A percentile compares a stretch with the other conserved stretches of the same genome.
Evolutionary conservation across 2,797 vertebrate genomes (phyloP).

Genomic region (Fistularia commersonii): DNA sequence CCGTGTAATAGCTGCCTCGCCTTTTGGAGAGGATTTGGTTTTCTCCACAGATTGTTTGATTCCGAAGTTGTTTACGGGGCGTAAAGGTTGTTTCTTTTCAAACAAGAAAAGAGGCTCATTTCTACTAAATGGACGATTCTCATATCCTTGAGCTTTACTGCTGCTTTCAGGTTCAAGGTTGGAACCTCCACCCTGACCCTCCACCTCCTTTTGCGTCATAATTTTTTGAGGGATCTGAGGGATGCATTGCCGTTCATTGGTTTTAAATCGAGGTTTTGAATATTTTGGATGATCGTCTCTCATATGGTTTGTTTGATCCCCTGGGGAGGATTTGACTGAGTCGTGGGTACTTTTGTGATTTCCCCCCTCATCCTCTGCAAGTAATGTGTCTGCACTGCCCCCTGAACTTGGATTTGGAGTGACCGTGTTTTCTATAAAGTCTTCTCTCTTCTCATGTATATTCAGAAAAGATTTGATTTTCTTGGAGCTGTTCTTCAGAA

Average conservation of each 20-base stretch:
- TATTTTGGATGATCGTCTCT: constrained; percentile 65
- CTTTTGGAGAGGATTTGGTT: constrained; percentile 64
- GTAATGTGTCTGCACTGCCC: constrained; percentile 84
- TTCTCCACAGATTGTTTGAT: constrained; percentile 68
- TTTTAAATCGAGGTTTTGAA: constrained; percentile 83
- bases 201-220: constrained; percentile 27
- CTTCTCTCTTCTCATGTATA: constrained; percentile 84
- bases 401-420: constrained; percentile 75
- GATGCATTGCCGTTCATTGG: constrained; percentile 78
- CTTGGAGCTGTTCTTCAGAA: constrained; percentile 83
- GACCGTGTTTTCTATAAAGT: constrained; percentile 67
- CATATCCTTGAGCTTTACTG: constrained; percentile 59
- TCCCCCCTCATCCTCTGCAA: constrained; percentile 76
- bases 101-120: constrained; percentile 83
- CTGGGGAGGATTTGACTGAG: constrained; percentile 63
- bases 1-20: constrained; percentile 46
- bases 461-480: constrained; percentile 87
- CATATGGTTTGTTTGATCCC: constrained; percentile 64
- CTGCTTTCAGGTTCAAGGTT: constrained; percentile 43
- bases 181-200: constrained; percentile 14
- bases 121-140: constrained; percentile 81
- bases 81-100: constrained; percentile 65
- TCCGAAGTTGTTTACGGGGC: constrained; percentile 5
- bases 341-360: constrained; percentile 51
- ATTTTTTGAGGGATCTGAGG: constrained; percentile 40